Percentiles rank a stretch among this genome's conserved stretches.
Evolutionary conservation across 1,140 invertebrate species (phyloP).

Genomic region (Chelonus insularis): DNA sequence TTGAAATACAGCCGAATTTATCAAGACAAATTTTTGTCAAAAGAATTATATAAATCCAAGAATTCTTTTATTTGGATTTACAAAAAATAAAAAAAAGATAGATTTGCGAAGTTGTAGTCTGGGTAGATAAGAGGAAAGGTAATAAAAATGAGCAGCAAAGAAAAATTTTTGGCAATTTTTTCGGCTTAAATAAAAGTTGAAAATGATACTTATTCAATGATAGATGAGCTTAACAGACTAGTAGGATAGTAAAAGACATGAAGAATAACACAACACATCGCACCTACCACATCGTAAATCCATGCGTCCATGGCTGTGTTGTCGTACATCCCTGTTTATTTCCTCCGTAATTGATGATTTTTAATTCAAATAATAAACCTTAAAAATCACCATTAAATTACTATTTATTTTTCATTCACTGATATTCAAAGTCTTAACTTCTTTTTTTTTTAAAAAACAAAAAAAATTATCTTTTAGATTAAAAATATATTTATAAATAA

Average conservation of each 20-base stretch:
- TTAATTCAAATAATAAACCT: conserved; percentile 3
- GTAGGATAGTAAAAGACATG: not conserved
- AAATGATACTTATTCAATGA: not conserved
- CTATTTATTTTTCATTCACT: not conserved
- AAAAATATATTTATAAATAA: not conserved
- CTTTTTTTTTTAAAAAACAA: too few species aligned
- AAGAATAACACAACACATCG: conserved; percentile 19
- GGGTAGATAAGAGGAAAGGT: too few species aligned
- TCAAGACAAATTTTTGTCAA: too few species aligned
- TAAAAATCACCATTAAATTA: conserved; percentile 11
- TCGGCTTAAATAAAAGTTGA: too few species aligned
- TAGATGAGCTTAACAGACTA: not conserved
- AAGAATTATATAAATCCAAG: too few species aligned
- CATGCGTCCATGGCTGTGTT: conserved; percentile 54
- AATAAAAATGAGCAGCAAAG: too few species aligned
- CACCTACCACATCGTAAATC: conserved; percentile 56
- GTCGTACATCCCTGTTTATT: conserved; percentile 37
- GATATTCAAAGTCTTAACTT: too few species aligned
- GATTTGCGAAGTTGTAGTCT: too few species aligned
- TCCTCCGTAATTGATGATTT: not conserved
- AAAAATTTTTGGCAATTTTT: too few species aligned
- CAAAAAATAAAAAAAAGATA: too few species aligned
- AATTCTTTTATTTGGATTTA: too few species aligned
- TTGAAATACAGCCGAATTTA: too few species aligned
- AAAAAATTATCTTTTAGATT: not conserved